Evolutionary conservation across 2,797 vertebrate genomes (phyloP), one percentile per base, ranked within the genome.

Genomic region (Thamnophis elegans): DNA sequence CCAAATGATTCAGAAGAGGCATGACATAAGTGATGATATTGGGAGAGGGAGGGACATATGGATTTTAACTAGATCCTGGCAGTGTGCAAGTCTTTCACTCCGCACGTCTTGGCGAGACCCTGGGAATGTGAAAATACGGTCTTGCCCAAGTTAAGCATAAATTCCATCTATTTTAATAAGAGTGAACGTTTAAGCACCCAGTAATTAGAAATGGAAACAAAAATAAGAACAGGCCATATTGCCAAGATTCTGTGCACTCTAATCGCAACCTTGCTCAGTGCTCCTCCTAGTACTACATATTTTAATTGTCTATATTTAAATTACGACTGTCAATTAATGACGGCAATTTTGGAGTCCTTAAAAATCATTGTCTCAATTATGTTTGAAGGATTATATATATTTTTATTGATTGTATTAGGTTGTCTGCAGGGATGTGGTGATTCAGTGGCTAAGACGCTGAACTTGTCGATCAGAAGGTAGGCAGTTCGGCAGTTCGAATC

Each of bases 61-160:
- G 96, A 95, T 96, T 97, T 96, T 96, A 97, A 96, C 90, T 95
- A 94, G 89, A 93, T 51, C 89, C 96, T 96, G 95, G 94, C 91
- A 96, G 90, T 47, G n/a, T 58, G 60, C 91, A 92, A 88, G 16
- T 94, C 25, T 88, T 93, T 93, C 92, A 56, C 93, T 96, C 92
- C 93, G 55, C 91, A 94, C 92, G 94, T 42, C 0, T 0, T 94
- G 90, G 68, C 94, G 78, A 92, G 51, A 68, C 92, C 26, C 68
- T 92, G 90, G 89, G 60, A 94, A 95, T 92, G 53, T 89, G 93
- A 47, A 36, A 89, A 82, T 22, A 22, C 20, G 42, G 12, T 55
- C 86, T 18, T 55, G 86, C n/a, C 68, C 26, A 55, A 85, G 42
- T 36, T 82, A 85, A 62, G 59, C 32, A 62, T 62, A 4, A 47